Conservation (phyloP, 2,113 vertebrate genomes). For the Sinocyclocheilus anophthalmus region DNA sequence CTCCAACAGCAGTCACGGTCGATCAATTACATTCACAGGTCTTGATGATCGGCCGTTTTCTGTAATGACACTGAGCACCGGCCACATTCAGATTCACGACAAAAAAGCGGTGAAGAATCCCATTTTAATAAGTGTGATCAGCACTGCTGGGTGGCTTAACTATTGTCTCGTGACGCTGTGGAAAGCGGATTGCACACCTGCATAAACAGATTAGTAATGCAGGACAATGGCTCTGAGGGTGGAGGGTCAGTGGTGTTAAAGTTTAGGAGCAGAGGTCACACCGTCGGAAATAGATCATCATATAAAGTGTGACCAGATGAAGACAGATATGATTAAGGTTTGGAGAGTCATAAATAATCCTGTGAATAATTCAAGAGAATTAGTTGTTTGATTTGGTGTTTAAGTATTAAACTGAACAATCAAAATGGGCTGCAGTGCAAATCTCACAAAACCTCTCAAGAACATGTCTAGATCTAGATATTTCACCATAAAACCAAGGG, state of each 20-base stretch:
- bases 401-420: background rate
- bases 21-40: conserved; percentile 91
- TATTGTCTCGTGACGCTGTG: conserved; percentile 85
- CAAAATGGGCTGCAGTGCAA: background rate
- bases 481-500: no score
- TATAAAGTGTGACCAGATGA: background rate
- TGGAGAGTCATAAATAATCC: background rate
- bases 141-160: conserved; percentile 80
- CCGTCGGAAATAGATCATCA: conserved; percentile 46
- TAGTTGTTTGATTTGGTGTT: background rate
- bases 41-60: conserved; percentile 82
- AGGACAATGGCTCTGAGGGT: conserved; percentile 86
- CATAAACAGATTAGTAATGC: conserved; percentile 94
- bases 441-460: background rate
- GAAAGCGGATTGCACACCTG: conserved; percentile 92
- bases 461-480: background rate
- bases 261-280: conserved; percentile 70
- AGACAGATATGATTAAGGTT: conserved; percentile 30
- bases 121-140: conserved; percentile 89
- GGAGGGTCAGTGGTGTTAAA: conserved; percentile 67
- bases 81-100: conserved; percentile 85
- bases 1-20: conserved; percentile 77
- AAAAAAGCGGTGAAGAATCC: conserved; percentile 82
- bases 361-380: background rate
- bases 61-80: conserved; percentile 90